Percentiles rank a stretch among this genome's conserved stretches.
Evolutionary conservation across 1,140 invertebrate genomes (phyloP).

Genomic region (Drosophila repletoides): DNA sequence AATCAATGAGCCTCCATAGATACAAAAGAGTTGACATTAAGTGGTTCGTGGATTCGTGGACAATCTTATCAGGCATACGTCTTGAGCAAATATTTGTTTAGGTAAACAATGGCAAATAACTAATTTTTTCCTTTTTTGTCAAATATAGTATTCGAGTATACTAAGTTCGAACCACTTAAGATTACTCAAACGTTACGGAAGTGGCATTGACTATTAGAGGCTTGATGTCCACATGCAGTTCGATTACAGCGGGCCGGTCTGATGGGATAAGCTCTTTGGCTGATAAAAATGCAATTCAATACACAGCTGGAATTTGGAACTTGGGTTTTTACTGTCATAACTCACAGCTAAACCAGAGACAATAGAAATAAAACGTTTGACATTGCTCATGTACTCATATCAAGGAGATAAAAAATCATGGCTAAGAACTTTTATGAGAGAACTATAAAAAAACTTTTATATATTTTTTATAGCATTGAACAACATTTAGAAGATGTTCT

Average conservation of each 20-base stretch:
- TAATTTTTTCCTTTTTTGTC: not conserved
- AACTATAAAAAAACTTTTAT: not conserved
- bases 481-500: too few relatives aligned
- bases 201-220: slow-evolving; percentile 12
- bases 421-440: not conserved
- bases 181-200: slow-evolving; percentile 17
- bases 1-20: slow-evolving; percentile 43
- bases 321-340: slow-evolving; percentile 44
- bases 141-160: slow-evolving; percentile 8
- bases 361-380: slow-evolving; percentile 1
- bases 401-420: slow-evolving; percentile 15
- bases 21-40: slow-evolving; percentile 43
- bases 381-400: too few relatives aligned
- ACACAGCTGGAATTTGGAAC: slow-evolving; percentile 36
- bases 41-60: slow-evolving; percentile 21
- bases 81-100: slow-evolving; percentile 52
- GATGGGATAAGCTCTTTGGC: slow-evolving; percentile 8
- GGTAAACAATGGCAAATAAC: slow-evolving; percentile 22
- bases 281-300: slow-evolving; percentile 34
- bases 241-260: not conserved
- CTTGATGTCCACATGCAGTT: slow-evolving; percentile 5
- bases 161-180: slow-evolving; percentile 8
- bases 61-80: slow-evolving; percentile 34
- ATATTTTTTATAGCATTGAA: too few relatives aligned
- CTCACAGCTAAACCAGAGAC: slow-evolving; percentile 43